Evolutionary conservation across 2,113 vertebrate species (phyloP), one percentile per base, ranked within the genome.

Genomic region (Balaeniceps rex): DNA sequence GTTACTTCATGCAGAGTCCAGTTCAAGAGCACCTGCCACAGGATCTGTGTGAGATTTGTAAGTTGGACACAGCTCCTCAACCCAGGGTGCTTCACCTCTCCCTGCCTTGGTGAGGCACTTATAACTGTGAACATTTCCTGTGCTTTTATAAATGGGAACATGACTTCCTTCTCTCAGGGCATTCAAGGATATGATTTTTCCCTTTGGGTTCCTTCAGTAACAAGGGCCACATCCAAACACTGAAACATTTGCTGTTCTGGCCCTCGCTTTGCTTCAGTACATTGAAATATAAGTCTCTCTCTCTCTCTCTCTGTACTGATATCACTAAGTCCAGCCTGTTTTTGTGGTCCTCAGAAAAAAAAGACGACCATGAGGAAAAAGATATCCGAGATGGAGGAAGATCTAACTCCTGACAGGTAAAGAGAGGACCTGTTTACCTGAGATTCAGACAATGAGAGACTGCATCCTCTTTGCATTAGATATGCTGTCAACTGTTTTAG

Each of bases 341-440:
- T 94, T 95, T 97, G 54, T 93, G 91, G 23, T 94, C 96, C 87
- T 89, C 88, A 98, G 98, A 96, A 93, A 69, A 94, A 96, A 64
- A 98, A 93, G 76, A 83, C 46, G 19, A 36, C 71, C 16, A 68
- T 7, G 6, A 98, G 57, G 84, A 98, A 97, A 76, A 98, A 96
- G 87, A 97, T 89, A 74, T 33, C 94, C 0, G 98, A 98, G 93
- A 94, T 98, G 86, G 98, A 98, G 14, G 97, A 92, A 85, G 98
- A 99, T 36, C 96, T 98, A 57, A 99, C 99, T 3, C 96, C 97
- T 42, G 97, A 98, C 97, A 98, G 99, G 99, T 99, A 90, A 98
- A 74, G n/a, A 40, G 6, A 29, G 4, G 14, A 6, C 29, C 29
- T 11, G 2, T 10, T 52, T n/a, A 36, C 23, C 15, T 1, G 4